Conservation (phyloP, 2,113 vertebrate species). For the Asarcornis scutulata region DNA sequence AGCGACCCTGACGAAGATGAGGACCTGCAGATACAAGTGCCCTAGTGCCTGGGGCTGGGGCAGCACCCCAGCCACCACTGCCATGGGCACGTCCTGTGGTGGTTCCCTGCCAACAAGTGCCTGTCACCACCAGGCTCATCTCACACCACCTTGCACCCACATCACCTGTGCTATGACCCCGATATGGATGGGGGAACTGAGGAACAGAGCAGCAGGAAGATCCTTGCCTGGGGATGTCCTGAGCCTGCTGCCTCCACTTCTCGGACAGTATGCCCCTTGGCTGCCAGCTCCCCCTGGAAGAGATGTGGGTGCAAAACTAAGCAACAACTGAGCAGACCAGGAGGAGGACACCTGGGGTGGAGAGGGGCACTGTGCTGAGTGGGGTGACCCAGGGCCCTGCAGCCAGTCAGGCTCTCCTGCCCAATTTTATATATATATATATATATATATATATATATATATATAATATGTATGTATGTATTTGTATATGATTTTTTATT, state of each 20-base stretch:
- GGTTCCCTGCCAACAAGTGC: background rate
- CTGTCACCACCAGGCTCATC: fast-evolving
- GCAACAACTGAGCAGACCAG: background rate
- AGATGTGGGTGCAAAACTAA: background rate
- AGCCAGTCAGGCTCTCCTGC: background rate
- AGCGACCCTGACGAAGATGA: constrained; percentile 91
- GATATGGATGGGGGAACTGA: background rate
- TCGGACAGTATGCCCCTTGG: fast-evolving
- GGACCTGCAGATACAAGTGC: constrained; percentile 92
- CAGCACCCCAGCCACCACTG: background rate
- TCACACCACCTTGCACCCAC: background rate
- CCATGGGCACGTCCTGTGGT: fast-evolving
- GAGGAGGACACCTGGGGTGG: background rate
- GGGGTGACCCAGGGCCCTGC: background rate
- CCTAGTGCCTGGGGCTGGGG: constrained; percentile 64
- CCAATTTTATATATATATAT: background rate
- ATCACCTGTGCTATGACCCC: fast-evolving
- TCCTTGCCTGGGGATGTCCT: background rate
- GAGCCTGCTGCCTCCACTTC: background rate
- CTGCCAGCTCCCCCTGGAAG: background rate
- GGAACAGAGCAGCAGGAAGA: fast-evolving
- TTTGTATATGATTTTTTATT: constrained; percentile 52
- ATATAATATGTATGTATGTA: constrained; percentile 29
- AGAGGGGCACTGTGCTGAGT: background rate
- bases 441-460: background rate